phyloP scores from a whole-genome alignment of 1,140 invertebrate genomes.

The Brachionus sp. region DNA sequence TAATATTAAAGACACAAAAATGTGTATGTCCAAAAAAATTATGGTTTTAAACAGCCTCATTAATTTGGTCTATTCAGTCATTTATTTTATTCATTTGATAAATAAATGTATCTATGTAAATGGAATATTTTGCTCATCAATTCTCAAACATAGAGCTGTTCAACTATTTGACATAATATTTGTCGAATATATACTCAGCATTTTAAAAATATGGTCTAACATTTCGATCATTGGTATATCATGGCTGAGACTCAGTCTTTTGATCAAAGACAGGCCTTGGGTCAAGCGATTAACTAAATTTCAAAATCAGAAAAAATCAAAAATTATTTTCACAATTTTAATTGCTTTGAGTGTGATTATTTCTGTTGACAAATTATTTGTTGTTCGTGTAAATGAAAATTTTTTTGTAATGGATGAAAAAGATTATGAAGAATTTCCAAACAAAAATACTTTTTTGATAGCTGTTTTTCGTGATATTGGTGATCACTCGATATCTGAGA shows the following conservation, averaged over 20 bases:
- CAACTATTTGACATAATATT: too few relatives aligned
- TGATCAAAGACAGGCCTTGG: background rate
- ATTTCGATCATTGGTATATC: background rate
- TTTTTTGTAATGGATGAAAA: background rate
- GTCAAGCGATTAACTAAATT: background rate
- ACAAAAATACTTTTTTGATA: background rate
- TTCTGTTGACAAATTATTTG: background rate
- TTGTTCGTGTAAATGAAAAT: background rate
- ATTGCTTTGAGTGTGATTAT: background rate
- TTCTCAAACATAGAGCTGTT: background rate
- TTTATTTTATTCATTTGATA: background rate
- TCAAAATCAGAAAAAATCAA: background rate
- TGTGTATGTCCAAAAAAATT: background rate
- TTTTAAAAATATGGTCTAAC: background rate
- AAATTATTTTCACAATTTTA: background rate
- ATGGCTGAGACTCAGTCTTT: background rate
- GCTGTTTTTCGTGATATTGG: background rate
- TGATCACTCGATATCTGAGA: too few relatives aligned
- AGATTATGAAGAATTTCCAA: background rate
- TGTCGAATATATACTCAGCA: background rate
- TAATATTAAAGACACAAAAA: background rate
- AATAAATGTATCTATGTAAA: constrained; percentile 9
- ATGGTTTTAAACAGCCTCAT: background rate
- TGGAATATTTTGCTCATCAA: too few relatives aligned
- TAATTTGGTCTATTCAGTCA: background rate